Evolutionary conservation across 2,888 invertebrate species (phyloP).

Genomic region (Lucinisca nassula): DNA sequence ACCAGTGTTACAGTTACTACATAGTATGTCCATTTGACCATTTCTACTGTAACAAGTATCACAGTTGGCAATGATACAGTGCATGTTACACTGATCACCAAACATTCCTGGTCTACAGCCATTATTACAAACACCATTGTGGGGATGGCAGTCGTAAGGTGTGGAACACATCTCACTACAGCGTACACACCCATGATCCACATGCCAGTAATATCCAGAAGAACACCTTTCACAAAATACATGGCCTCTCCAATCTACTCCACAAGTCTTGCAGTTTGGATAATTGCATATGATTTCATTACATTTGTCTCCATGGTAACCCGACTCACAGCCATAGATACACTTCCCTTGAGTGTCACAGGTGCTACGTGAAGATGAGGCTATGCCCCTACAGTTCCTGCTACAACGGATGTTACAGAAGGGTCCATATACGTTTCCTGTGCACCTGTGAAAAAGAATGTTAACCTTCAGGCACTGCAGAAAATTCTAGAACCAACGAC

Average conservation of each 20-base stretch:
- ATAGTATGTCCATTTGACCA: neutral
- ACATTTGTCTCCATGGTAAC: conserved; percentile 63
- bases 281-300: conserved; percentile 56
- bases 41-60: conserved; percentile 39
- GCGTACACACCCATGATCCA: conserved; percentile 44
- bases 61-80: conserved; percentile 64
- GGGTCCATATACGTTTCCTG: conserved; percentile 42
- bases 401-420: conserved; percentile 46
- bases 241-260: conserved; percentile 9
- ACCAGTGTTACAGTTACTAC: conserved; percentile 31
- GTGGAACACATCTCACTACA: conserved; percentile 65
- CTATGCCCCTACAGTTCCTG: conserved; percentile 27
- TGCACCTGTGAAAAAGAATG: too few relatives aligned
- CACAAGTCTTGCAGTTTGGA: conserved; percentile 60
- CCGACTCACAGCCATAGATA: conserved; percentile 65
- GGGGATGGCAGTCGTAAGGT: conserved; percentile 51
- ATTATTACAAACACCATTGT: conserved; percentile 59
- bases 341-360: conserved; percentile 70
- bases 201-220: conserved; percentile 62
- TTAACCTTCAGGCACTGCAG: too few relatives aligned
- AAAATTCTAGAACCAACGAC: too few relatives aligned
- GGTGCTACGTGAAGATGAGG: neutral
- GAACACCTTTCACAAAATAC: conserved; percentile 49
- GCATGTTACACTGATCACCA: conserved; percentile 63
- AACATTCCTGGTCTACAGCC: conserved; percentile 64